A percentile compares a stretch with the other conserved stretches of the same genome.
phyloP scores from a whole-genome alignment of 2,113 vertebrate species.

The Entosphenus tridentatus region DNA sequence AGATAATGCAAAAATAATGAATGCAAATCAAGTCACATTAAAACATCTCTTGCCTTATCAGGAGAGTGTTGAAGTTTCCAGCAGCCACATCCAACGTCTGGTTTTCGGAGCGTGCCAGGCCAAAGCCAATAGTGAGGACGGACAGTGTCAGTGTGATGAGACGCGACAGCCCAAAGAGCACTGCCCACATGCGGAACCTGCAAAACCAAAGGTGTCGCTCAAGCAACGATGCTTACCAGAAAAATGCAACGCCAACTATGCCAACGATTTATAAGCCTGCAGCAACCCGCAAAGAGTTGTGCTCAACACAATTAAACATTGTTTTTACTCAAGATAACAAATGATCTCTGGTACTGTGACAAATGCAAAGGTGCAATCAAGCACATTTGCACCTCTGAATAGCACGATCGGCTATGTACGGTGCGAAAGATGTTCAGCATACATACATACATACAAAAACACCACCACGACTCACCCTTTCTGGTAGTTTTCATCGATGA shows the following conservation, averaged over 20 bases:
- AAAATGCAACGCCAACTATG: not conserved
- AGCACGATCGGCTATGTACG: too few relatives aligned
- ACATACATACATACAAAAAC: too few relatives aligned
- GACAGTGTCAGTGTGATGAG: constrained; percentile 48
- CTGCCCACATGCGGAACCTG: constrained; percentile 47
- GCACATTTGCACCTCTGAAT: too few relatives aligned
- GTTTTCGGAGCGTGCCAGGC: constrained; percentile 34
- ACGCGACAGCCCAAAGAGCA: constrained; percentile 39
- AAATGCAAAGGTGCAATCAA: too few relatives aligned
- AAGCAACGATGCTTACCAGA: not conserved
- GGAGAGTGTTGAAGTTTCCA: constrained; percentile 41
- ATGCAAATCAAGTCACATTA: not conserved
- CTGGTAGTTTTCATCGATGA: constrained; percentile 50
- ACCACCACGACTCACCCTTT: constrained; percentile 26
- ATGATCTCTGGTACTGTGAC: too few relatives aligned
- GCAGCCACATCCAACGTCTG: constrained; percentile 33
- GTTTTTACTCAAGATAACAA: too few relatives aligned
- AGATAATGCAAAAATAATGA: too few relatives aligned
- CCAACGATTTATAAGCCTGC: not conserved
- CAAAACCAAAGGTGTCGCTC: constrained; percentile 8
- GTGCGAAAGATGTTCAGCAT: too few relatives aligned
- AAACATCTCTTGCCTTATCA: constrained; percentile 25
- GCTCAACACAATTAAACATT: too few relatives aligned
- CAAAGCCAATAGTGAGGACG: constrained; percentile 45
- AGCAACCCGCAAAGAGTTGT: too few relatives aligned